phyloP scores from a whole-genome alignment of 2,888 invertebrate species.

The Drosophila stalkeri region DNA sequence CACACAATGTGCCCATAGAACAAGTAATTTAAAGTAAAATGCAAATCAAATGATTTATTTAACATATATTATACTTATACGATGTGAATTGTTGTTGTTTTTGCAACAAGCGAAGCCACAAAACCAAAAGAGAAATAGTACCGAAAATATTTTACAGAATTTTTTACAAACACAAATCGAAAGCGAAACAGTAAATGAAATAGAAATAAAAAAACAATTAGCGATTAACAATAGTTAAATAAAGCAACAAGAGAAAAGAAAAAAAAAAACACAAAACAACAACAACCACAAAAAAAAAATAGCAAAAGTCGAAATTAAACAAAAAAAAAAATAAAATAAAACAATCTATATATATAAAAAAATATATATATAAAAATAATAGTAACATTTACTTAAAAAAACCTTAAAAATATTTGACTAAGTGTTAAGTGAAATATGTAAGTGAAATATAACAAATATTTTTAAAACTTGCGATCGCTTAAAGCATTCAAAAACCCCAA shows the following conservation, averaged over 20 bases:
- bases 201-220: conserved; percentile 2
- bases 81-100: conserved; percentile 68
- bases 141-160: conserved; percentile 79
- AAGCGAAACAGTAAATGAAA: conserved; percentile 28
- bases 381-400: conserved; percentile 64
- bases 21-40: conserved; percentile 73
- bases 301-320: conserved; percentile 58
- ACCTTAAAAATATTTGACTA: conserved; percentile 60
- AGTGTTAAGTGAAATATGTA: conserved; percentile 65
- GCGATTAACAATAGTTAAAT: conserved; percentile 58
- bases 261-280: conserved; percentile 23
- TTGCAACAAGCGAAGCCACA: conserved; percentile 64
- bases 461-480: conserved; percentile 71
- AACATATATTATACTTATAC: conserved; percentile 63
- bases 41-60: conserved; percentile 72
- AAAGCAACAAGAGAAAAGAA: conserved; percentile 39
- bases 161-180: conserved; percentile 61
- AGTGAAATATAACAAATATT: conserved; percentile 56
- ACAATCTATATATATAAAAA: conserved; percentile 10
- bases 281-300: conserved; percentile 56
- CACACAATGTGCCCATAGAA: conserved; percentile 82
- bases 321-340: conserved; percentile 30
- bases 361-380: conserved; percentile 39
- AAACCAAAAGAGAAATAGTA: conserved; percentile 73
- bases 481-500: conserved; percentile 26